Conservation (phyloP, 2,888 invertebrate species). For the Hypolimnas misippus region DNA sequence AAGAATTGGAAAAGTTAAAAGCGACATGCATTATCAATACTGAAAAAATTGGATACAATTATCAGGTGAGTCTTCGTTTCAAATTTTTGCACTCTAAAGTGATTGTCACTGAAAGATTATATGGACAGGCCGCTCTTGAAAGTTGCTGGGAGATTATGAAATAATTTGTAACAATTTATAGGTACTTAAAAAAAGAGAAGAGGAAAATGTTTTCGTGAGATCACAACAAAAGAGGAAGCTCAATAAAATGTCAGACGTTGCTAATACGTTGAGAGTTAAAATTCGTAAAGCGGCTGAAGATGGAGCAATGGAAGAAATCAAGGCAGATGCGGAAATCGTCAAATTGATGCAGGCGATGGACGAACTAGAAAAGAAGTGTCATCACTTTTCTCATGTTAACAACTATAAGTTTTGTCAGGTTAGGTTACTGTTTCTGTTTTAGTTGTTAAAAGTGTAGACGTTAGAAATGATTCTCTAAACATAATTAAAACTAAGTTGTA, state of each 20-base stretch:
- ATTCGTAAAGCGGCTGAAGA: conserved; percentile 87
- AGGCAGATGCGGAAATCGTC: conserved; percentile 87
- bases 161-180: conserved; percentile 38
- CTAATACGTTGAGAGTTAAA: conserved; percentile 86
- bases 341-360: conserved; percentile 87
- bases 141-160: neutral
- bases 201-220: conserved; percentile 92
- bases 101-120: neutral
- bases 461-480: too few species aligned
- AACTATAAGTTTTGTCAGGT: conserved; percentile 84
- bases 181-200: conserved; percentile 93
- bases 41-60: conserved; percentile 96
- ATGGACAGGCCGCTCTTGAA: too few species aligned
- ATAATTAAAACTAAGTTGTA: too few species aligned
- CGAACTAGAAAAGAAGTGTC: conserved; percentile 88
- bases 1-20: conserved; percentile 91
- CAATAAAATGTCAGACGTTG: conserved; percentile 89
- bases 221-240: conserved; percentile 91
- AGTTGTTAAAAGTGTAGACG: neutral
- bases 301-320: conserved; percentile 86
- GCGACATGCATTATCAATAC: conserved; percentile 92
- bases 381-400: conserved; percentile 86
- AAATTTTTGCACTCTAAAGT: too few species aligned
- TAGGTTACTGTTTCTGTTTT: neutral
- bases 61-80: conserved; percentile 78